Conservation (phyloP, 2,797 vertebrate species). For the Acestrorhynchus altus region DNA sequence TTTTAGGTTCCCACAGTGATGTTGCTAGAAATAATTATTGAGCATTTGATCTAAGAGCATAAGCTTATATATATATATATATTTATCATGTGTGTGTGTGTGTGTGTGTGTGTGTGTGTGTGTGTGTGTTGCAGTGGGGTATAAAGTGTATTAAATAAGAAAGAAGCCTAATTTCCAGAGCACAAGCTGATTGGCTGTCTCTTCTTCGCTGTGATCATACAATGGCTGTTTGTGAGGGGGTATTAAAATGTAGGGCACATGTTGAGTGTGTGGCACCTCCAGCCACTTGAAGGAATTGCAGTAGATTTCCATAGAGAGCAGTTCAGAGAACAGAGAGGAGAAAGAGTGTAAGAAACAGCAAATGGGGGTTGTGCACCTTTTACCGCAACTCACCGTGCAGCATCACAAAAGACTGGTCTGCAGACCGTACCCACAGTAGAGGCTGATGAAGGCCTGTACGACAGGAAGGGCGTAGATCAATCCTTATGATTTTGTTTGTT, state of each 20-base stretch:
- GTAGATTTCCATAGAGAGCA: constrained; percentile 46
- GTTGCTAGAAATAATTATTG: constrained; percentile 48
- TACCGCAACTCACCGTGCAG: background rate
- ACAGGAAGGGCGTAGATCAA: too few species aligned
- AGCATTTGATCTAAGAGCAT: constrained; percentile 5
- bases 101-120: background rate
- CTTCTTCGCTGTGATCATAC: too few species aligned
- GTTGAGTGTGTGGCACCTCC: background rate
- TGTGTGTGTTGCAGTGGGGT: background rate
- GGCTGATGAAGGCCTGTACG: constrained; percentile 58
- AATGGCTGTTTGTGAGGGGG: constrained; percentile 29
- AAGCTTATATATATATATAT: background rate
- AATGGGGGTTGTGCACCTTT: constrained; percentile 51
- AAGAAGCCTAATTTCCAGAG: background rate
- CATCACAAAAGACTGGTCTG: constrained; percentile 23
- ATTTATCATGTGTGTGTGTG: constrained; percentile 1
- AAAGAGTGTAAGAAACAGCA: constrained; percentile 21
- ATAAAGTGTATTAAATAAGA: background rate
- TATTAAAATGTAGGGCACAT: constrained; percentile 58
- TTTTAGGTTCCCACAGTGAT: background rate
- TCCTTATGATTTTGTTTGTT: too few species aligned
- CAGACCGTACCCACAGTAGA: constrained; percentile 48
- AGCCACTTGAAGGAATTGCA: constrained; percentile 20
- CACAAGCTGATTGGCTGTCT: constrained; percentile 16
- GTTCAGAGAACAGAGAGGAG: background rate